Base-by-base conservation (phyloP, 2,113 vertebrate genomes). In the Psittacara wagleri region DNA sequence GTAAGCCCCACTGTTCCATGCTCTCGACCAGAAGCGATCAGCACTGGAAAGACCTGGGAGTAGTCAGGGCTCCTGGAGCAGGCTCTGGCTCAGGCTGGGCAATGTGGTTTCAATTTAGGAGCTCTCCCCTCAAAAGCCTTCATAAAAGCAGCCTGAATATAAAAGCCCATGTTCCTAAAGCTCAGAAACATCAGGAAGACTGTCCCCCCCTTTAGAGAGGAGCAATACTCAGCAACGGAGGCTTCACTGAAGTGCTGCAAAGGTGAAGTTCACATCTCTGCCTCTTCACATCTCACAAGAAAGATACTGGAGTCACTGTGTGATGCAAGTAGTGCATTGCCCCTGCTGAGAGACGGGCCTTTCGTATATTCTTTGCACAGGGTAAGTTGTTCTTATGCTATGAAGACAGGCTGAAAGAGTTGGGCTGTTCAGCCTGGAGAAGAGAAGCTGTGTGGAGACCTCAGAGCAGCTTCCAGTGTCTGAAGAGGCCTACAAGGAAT, bases 81-180 rank as follows among this genome's bases (percentile, higher is more conserved):
- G 44, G n/a, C 54, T 94, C 85, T 91, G 76, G 52, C 77, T 90
- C 17, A 41, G 86, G 64, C 64, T 86, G 64, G 83, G 39, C 55
- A 83, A 90, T 78, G 62, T 93, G 88, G 73, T 90, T 96, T 96
- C 76, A 43, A 22, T 88, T 86, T 88, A 75, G 64, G 85, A 90
- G 33, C 68, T 92, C 59, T 83, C 54, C 41, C 87, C 84, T 83
- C 85, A 70, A 88, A 80, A 88, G 51, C n/a, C 31, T 90, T 27
- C 54, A 11, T 74, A 59, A 86, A 84, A 70, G 41, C 67, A 66
- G 37, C 61, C 59, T 64, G 55, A 74, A 70, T 67, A 59, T 39
- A 51, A 63, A 83, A 88, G 52, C 35, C 64, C 23, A 4, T 51
- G 46, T 83, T 88, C 59, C 52, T 77, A 44, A 28, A 66, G 37